phyloP scores from a whole-genome alignment of 2,888 invertebrate genomes.

The Mimas tiliae region DNA sequence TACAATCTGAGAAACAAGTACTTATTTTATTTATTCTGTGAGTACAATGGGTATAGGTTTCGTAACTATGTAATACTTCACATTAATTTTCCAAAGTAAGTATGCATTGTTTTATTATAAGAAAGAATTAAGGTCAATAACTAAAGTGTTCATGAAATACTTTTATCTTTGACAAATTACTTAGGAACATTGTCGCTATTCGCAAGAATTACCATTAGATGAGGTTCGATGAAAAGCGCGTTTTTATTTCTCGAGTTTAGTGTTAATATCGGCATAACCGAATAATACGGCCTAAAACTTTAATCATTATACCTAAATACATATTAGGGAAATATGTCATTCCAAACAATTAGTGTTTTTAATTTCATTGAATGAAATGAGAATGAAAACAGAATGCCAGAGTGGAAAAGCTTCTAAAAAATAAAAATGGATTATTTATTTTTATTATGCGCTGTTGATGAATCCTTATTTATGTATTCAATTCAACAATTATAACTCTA shows the following conservation, averaged over 20 bases:
- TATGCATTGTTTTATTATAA: conserved; percentile 19
- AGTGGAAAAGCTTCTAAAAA: too few species aligned
- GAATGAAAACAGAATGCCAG: too few species aligned
- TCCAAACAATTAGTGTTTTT: too few species aligned
- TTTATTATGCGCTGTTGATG: too few species aligned
- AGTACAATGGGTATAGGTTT: conserved; percentile 19
- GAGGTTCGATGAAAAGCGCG: neutral
- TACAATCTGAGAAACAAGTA: conserved; percentile 11
- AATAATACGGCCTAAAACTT: too few species aligned
- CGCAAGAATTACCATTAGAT: neutral
- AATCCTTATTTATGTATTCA: too few species aligned
- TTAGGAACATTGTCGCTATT: neutral
- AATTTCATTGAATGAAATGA: too few species aligned
- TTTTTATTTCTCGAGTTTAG: neutral
- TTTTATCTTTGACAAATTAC: conserved; percentile 1
- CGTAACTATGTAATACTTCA: conserved; percentile 3
- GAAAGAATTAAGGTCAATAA: conserved; percentile 15
- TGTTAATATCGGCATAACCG: too few species aligned
- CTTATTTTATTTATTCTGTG: neutral
- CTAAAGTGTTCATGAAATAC: neutral
- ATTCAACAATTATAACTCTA: too few species aligned
- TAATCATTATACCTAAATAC: too few species aligned
- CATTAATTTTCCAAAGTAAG: conserved; percentile 13
- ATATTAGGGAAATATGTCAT: too few species aligned
- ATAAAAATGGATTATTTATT: too few species aligned